A percentile compares a stretch with the other conserved stretches of the same genome.
These are phyloP conservation scores for Phaethon lepturus DNA, from an alignment of 2,113 vertebrate genomes.

Conservation along the genomic window DNA sequence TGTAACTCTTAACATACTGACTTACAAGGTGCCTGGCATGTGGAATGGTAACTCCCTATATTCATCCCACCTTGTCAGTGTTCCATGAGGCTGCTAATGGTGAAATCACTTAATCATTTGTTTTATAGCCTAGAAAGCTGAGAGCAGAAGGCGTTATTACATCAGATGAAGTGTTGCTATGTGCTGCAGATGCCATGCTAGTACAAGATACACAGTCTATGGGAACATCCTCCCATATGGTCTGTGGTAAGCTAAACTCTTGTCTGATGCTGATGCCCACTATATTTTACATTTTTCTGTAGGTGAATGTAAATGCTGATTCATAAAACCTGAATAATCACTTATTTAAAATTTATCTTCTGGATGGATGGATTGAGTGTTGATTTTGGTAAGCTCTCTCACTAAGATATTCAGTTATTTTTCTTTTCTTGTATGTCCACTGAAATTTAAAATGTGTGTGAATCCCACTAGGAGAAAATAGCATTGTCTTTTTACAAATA, in stretches of 20 bases:
- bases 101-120: slow-evolving; percentile 43
- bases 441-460: neutral
- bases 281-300: slow-evolving; percentile 4
- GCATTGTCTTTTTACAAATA: neutral
- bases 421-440: neutral
- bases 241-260: slow-evolving; percentile 35
- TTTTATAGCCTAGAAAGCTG: slow-evolving; percentile 39
- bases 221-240: slow-evolving; percentile 59
- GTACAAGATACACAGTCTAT: slow-evolving; percentile 16
- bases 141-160: slow-evolving; percentile 60
- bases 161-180: slow-evolving; percentile 57
- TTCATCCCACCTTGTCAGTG: neutral
- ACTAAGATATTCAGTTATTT: neutral
- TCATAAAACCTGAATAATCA: slow-evolving; percentile 26
- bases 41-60: neutral
- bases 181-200: slow-evolving; percentile 47
- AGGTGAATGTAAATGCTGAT: neutral
- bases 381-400: neutral
- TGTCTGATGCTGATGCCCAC: slow-evolving; percentile 30
- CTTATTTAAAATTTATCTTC: slow-evolving; percentile 15
- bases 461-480: neutral
- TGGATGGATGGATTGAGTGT: neutral
- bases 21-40: neutral
- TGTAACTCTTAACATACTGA: neutral
- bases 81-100: neutral